phyloP scores from a whole-genome alignment of 2,797 vertebrate genomes.

The Dendrocincla tyrannina region DNA sequence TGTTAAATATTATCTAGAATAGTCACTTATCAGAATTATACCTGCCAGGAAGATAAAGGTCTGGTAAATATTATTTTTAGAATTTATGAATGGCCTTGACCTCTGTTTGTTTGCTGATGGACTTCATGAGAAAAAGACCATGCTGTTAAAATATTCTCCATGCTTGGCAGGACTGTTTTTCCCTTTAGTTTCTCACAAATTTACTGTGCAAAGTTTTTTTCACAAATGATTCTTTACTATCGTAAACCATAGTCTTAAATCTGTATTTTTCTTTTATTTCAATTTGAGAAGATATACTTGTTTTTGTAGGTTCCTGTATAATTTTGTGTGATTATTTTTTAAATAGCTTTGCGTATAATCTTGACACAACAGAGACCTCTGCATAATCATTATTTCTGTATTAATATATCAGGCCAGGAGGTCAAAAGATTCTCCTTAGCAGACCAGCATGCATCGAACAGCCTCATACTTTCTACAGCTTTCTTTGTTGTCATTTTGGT shows the following conservation, averaged over 20 bases:
- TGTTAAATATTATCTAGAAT: slow-evolving; percentile 68
- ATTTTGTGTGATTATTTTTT: neutral
- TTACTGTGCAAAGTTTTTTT: neutral
- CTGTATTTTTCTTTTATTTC: neutral
- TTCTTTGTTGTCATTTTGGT: neutral
- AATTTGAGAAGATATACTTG: neutral
- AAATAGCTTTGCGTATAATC: neutral
- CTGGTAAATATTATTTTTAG: slow-evolving; percentile 67
- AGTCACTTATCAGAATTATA: slow-evolving; percentile 46
- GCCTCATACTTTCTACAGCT: neutral
- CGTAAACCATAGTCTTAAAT: neutral
- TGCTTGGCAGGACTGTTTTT: neutral
- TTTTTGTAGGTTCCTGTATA: neutral
- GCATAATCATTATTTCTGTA: neutral
- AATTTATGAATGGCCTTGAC: slow-evolving; percentile 63
- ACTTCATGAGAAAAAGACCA: neutral
- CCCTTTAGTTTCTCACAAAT: neutral
- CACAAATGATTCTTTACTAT: neutral
- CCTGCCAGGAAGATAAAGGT: slow-evolving; percentile 49
- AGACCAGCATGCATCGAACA: neutral
- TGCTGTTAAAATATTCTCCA: slow-evolving; percentile 8
- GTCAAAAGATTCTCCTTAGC: neutral
- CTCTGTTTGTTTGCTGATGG: slow-evolving; percentile 25
- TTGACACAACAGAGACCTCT: neutral
- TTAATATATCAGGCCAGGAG: neutral